Conservation (phyloP, 2,888 invertebrate genomes). For the Ormyrus nitidulus region DNA sequence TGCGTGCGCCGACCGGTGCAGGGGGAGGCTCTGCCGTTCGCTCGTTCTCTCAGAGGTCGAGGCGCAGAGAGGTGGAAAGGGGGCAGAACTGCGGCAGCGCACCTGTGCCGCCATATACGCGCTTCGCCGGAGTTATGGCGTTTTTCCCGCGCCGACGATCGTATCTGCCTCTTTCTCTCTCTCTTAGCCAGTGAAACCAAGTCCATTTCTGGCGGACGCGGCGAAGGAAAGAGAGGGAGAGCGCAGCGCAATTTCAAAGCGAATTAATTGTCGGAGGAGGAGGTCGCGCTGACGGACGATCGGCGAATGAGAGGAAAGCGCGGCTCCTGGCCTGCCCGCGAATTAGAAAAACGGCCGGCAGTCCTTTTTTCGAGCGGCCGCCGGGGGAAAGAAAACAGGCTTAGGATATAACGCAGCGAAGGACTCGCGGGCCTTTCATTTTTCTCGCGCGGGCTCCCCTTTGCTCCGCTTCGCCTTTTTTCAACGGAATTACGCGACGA, state of each 20-base stretch:
- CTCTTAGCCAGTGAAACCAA: slow-evolving; percentile 67
- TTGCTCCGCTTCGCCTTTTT: background rate
- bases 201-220: slow-evolving; percentile 71
- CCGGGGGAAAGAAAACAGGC: background rate
- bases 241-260: slow-evolving; percentile 55
- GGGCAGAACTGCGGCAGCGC: slow-evolving; percentile 61
- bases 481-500: background rate
- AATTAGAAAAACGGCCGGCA: slow-evolving; percentile 26
- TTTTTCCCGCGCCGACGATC: slow-evolving; percentile 71
- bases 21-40: slow-evolving; percentile 21
- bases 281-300: slow-evolving; percentile 40
- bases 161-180: slow-evolving; percentile 64
- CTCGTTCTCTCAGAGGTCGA: slow-evolving; percentile 27
- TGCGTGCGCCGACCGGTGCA: slow-evolving; percentile 60
- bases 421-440: slow-evolving; percentile 36
- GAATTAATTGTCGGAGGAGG: slow-evolving; percentile 64
- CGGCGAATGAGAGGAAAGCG: slow-evolving; percentile 50
- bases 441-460: background rate
- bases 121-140: slow-evolving; percentile 70
- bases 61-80: slow-evolving; percentile 45
- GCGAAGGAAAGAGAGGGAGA: slow-evolving; percentile 41
- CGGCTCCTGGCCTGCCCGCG: slow-evolving; percentile 3
- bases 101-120: slow-evolving; percentile 74
- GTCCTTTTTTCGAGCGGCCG: slow-evolving; percentile 13
- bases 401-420: background rate